phyloP scores from a whole-genome alignment of 2,888 invertebrate species.

The Eristalis arbustorum region DNA sequence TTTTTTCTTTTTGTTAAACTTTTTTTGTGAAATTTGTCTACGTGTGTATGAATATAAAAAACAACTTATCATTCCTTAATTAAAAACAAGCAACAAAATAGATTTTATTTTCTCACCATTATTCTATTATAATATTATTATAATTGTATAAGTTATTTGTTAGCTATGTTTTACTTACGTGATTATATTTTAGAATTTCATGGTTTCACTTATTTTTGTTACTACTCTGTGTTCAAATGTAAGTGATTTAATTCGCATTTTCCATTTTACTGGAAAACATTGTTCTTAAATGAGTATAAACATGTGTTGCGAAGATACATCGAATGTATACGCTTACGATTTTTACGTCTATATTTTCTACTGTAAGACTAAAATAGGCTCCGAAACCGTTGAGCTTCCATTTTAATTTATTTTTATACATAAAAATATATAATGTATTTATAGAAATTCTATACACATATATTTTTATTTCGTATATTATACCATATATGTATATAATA shows the following conservation, averaged over 20 bases:
- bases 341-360: constrained; percentile 47
- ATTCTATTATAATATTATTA: constrained; percentile 45
- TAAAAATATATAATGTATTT: not conserved
- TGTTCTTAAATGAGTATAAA: constrained; percentile 43
- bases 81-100: constrained; percentile 68
- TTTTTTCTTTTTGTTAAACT: constrained; percentile 49
- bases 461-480: not conserved
- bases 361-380: constrained; percentile 74
- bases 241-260: constrained; percentile 69
- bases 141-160: constrained; percentile 59
- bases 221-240: constrained; percentile 70
- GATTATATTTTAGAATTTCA: constrained; percentile 70
- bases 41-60: constrained; percentile 68
- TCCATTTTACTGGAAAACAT: constrained; percentile 73
- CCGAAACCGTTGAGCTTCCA: constrained; percentile 80
- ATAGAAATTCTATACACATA: not conserved
- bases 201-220: constrained; percentile 66
- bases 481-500: not conserved
- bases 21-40: constrained; percentile 65
- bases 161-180: constrained; percentile 66
- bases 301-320: constrained; percentile 45
- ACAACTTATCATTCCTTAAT: constrained; percentile 58
- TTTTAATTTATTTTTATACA: constrained; percentile 69
- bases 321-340: constrained; percentile 52
- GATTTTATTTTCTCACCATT: constrained; percentile 39